These are phyloP conservation scores for Malacoctenus gilli DNA, from an alignment of 2,797 vertebrate genomes.

Conservation along the genomic window DNA sequence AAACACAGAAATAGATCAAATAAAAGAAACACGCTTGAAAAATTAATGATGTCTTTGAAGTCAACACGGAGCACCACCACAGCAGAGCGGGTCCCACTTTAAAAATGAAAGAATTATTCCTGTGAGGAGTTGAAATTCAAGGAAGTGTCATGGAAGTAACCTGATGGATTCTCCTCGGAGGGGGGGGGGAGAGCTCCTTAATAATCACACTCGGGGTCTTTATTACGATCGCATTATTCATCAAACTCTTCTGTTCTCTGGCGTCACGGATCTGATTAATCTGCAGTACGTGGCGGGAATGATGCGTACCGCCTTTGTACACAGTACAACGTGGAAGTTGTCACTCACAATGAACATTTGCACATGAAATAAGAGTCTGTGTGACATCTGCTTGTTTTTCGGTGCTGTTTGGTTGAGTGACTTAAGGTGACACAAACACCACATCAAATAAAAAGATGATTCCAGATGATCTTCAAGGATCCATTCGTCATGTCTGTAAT, in stretches of 20 bases:
- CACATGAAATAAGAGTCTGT: no score
- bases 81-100: background rate
- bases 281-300: background rate
- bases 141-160: background rate
- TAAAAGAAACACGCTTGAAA: no score
- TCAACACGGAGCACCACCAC: background rate
- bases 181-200: background rate
- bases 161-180: background rate
- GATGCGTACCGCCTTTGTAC: background rate
- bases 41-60: constrained; percentile 1
- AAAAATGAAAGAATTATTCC: background rate
- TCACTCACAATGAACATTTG: background rate
- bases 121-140: background rate
- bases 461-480: no score
- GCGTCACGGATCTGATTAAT: background rate
- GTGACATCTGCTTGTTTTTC: no score
- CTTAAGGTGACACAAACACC: background rate
- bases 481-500: no score
- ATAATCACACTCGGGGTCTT: background rate
- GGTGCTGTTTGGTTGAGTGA: no score
- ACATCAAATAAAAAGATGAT: no score
- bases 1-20: background rate
- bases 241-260: background rate
- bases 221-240: background rate
- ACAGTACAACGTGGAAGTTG: background rate